A percentile compares a stretch with the other conserved stretches of the same genome.
Evolutionary conservation across 2,888 invertebrate species (phyloP).

Genomic region (Diaphora mendica): DNA sequence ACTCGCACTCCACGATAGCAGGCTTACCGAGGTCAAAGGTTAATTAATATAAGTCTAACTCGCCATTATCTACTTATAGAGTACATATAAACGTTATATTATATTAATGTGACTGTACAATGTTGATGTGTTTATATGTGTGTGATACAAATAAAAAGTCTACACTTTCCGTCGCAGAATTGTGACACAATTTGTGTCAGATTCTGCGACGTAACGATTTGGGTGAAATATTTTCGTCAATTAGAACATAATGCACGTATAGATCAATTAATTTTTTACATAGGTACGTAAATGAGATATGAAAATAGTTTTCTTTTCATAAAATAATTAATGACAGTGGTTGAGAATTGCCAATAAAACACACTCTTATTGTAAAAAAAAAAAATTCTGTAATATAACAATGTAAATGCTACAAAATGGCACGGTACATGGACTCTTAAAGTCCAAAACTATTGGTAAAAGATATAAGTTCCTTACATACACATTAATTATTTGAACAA

Average conservation of each 20-base stretch:
- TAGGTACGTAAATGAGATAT: no score
- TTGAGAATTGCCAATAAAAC: background rate
- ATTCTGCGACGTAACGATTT: background rate
- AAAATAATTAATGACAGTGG: background rate
- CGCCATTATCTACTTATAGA: background rate
- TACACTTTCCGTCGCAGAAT: background rate
- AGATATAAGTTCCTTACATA: background rate
- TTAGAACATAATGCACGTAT: background rate
- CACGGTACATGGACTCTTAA: constrained; percentile 12
- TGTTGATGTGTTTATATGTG: background rate
- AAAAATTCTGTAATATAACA: constrained; percentile 3
- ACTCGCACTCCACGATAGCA: background rate
- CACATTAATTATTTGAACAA: background rate
- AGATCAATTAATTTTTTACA: no score
- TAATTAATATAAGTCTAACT: background rate
- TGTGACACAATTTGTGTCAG: background rate
- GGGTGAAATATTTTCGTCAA: background rate
- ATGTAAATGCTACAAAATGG: constrained; percentile 28
- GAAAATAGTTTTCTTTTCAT: no score
- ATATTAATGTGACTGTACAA: background rate
- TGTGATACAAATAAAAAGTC: background rate
- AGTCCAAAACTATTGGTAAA: background rate
- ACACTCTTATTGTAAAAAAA: constrained; percentile 29
- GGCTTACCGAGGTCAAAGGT: background rate
- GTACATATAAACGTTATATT: background rate